Percentiles rank a stretch among this genome's conserved stretches.
Evolutionary conservation across 2,888 invertebrate species (phyloP).

Genomic region (Drosophila gaucha): DNA sequence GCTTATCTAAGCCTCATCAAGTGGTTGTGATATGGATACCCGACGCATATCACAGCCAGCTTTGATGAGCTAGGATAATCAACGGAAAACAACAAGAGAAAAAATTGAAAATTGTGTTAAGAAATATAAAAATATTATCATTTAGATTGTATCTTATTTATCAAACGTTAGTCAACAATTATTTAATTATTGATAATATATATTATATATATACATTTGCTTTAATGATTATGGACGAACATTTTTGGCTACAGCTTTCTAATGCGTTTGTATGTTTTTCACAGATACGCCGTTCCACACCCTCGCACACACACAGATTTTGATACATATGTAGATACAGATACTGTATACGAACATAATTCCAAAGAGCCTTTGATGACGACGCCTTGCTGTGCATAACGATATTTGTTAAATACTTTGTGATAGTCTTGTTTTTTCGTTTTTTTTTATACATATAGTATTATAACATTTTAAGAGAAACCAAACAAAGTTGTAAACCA

Average conservation of each 20-base stretch:
- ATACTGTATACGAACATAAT: slow-evolving; percentile 28
- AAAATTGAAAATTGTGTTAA: not conserved
- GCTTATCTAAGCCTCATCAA: slow-evolving; percentile 89
- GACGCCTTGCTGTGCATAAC: slow-evolving; percentile 60
- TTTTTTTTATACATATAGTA: slow-evolving; percentile 15
- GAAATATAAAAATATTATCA: not conserved
- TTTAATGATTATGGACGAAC: not conserved
- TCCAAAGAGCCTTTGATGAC: slow-evolving; percentile 71
- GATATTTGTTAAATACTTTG: slow-evolving; percentile 40
- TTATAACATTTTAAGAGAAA: slow-evolving; percentile 37
- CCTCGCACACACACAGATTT: slow-evolving; percentile 24
- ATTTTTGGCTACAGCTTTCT: slow-evolving; percentile 6
- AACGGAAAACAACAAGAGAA: slow-evolving; percentile 82
- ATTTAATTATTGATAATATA: slow-evolving; percentile 12
- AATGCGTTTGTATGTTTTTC: slow-evolving; percentile 55
- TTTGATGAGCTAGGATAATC: slow-evolving; percentile 93
- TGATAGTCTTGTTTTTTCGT: slow-evolving; percentile 44
- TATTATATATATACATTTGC: not conserved
- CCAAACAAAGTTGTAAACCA: slow-evolving; percentile 50
- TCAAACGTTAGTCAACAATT: not conserved
- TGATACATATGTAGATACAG: slow-evolving; percentile 17
- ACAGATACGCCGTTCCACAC: slow-evolving; percentile 64
- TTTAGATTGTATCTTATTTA: not conserved
- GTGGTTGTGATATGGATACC: slow-evolving; percentile 92
- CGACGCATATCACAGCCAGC: slow-evolving; percentile 98